These are phyloP conservation scores for Cavia aperea DNA, from an alignment of 2,113 vertebrate species.

Conservation along the genomic window DNA sequence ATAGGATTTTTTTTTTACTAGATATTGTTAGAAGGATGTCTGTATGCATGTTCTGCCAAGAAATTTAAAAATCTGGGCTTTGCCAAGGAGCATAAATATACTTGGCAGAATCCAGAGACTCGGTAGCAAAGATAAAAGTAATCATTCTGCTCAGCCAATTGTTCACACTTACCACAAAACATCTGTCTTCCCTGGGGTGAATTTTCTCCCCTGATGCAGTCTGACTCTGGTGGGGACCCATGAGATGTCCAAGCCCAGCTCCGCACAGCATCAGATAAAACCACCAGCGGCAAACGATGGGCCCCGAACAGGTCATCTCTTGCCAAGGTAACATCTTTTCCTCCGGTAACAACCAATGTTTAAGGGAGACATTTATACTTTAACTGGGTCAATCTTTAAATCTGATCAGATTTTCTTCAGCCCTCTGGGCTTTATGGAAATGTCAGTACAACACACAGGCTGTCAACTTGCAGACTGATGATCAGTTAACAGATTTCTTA, in stretches of 20 bases:
- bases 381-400: background rate
- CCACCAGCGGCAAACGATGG: background rate
- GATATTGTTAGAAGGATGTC: conserved; percentile 51
- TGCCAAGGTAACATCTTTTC: background rate
- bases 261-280: background rate
- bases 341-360: background rate
- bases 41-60: conserved; percentile 48
- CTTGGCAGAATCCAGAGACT: conserved; percentile 56
- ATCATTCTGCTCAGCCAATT: conserved; percentile 46
- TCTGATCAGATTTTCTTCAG: background rate
- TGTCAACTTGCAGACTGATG: background rate
- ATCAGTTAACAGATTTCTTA: background rate
- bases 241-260: background rate
- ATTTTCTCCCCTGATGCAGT: background rate
- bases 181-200: conserved; percentile 31
- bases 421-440: background rate
- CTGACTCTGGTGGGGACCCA: background rate
- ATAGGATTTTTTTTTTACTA: conserved; percentile 28
- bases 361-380: conserved; percentile 33
- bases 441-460: background rate
- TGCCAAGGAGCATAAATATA: conserved; percentile 57
- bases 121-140: conserved; percentile 65
- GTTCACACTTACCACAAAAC: conserved; percentile 56
- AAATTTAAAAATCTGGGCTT: conserved; percentile 58
- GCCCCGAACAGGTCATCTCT: background rate